phyloP scores from a whole-genome alignment of 2,888 invertebrate species.

The Dermolepida albohirtum region DNA sequence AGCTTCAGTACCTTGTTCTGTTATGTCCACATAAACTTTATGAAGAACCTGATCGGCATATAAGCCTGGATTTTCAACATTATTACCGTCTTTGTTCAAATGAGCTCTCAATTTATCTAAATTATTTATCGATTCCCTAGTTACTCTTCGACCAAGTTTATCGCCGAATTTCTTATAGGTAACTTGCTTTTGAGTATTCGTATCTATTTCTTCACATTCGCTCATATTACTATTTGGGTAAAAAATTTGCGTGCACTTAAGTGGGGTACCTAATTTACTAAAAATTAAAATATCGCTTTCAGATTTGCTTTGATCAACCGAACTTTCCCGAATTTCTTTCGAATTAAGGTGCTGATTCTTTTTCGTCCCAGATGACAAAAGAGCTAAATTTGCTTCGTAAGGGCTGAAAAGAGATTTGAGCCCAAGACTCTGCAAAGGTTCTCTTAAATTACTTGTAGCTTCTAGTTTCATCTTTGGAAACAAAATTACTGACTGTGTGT shows the following conservation, averaged over 20 bases:
- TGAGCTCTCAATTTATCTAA: conserved; percentile 56
- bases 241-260: conserved; percentile 56
- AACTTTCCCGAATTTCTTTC: conserved; percentile 32
- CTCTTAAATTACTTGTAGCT: conserved; percentile 69
- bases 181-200: conserved; percentile 50
- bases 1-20: conserved; percentile 79
- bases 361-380: conserved; percentile 68
- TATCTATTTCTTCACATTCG: conserved; percentile 50
- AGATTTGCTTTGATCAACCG: background rate
- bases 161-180: conserved; percentile 58
- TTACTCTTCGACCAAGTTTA: conserved; percentile 58
- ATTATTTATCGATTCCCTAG: conserved; percentile 54
- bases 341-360: conserved; percentile 42
- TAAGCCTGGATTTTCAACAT: conserved; percentile 69
- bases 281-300: conserved; percentile 51
- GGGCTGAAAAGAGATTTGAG: conserved; percentile 74
- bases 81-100: conserved; percentile 57
- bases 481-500: conserved; percentile 69
- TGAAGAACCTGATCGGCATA: conserved; percentile 74
- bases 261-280: conserved; percentile 49
- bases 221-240: conserved; percentile 53
- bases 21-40: conserved; percentile 74
- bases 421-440: conserved; percentile 70
- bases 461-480: conserved; percentile 81
- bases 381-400: conserved; percentile 73